Evolutionary conservation across 2,888 invertebrate species (phyloP), one percentile per base, ranked within the genome.

Genomic region (Ophion ellenae): DNA sequence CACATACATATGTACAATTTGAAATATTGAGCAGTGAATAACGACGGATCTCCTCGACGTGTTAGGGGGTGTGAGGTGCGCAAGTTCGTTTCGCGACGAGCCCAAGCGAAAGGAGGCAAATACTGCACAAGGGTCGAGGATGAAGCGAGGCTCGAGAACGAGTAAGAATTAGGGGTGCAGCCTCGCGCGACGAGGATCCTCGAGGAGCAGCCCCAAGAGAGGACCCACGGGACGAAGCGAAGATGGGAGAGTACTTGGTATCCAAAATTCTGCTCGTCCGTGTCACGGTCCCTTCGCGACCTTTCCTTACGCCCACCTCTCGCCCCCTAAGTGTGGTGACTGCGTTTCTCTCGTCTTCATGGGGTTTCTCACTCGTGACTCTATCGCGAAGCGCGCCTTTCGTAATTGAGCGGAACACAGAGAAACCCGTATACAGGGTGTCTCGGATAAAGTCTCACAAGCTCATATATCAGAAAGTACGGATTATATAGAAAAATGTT

Each of bases 141-240:
- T 81, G 67, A 74, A 81, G 75, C 32, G 66, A 77, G 20, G 57
- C 63, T 45, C 67, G 24, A 28, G 59, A 64, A 64, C 61, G 57
- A 66, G 69, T 20, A 61, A 81, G 81, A 81, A 47, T 83, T 76
- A 67, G 71, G 74, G 40, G 83, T 73, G 76, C 79, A 73, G 67
- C 76, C 76, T 83, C 83, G 75, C 83, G 79, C 76, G 83, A 83
- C 83, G 71, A 76, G 71, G 67, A 83, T 80, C 45, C 73, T 69
- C 75, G 53, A 69, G 67, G 61, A 76, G 61, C 24, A 53, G 53
- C 53, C 75, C 24, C 53, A 66, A 76, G 75, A 76, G 79, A 32
- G 36, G 14, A 53, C 70, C 66, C 67, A 24, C 20, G 76, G 67
- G 85, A 82, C 76, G 73, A 73, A 85, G 73, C 79, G 66, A 77